phyloP scores from a whole-genome alignment of 2,888 invertebrate genomes.

The Synanthedon myopaeformis region DNA sequence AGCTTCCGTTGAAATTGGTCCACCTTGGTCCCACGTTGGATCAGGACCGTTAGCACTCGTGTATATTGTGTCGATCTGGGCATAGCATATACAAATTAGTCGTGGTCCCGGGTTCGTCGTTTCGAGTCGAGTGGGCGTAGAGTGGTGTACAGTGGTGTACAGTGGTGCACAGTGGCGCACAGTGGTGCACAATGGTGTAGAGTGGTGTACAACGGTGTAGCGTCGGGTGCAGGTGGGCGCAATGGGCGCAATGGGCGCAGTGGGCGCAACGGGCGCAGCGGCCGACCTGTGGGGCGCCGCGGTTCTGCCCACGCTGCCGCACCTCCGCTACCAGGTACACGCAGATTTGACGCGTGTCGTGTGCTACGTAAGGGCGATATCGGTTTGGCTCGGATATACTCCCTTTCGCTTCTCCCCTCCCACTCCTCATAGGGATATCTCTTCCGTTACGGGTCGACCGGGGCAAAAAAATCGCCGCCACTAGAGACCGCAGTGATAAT shows the following conservation, averaged over 20 bases:
- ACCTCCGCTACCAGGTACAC: conserved; percentile 50
- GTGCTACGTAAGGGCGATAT: conserved; percentile 3
- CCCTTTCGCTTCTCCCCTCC: too few relatives aligned
- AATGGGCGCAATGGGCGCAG: not conserved
- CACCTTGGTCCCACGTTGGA: too few relatives aligned
- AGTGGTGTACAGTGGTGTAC: not conserved
- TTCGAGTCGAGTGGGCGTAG: not conserved
- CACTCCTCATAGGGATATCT: too few relatives aligned
- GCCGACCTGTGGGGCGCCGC: conserved; percentile 49
- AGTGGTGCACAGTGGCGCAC: not conserved
- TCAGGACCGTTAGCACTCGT: too few relatives aligned
- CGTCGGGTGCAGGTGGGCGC: not conserved
- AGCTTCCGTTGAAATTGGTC: too few relatives aligned
- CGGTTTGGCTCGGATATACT: not conserved
- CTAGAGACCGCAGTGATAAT: too few relatives aligned
- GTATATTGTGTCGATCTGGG: conserved; percentile 29
- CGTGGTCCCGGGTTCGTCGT: too few relatives aligned
- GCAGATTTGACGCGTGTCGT: conserved; percentile 10
- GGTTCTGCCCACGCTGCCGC: conserved; percentile 44
- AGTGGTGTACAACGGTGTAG: not conserved
- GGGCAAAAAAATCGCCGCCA: too few relatives aligned
- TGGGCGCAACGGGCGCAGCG: conserved; percentile 18
- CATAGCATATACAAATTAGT: conserved; percentile 26
- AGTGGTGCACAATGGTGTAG: not conserved
- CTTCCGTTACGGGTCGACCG: too few relatives aligned